Evolutionary conservation across 2,113 vertebrate genomes (phyloP), one percentile per base, ranked within the genome.

Genomic region (Stigmatopora nigra): DNA sequence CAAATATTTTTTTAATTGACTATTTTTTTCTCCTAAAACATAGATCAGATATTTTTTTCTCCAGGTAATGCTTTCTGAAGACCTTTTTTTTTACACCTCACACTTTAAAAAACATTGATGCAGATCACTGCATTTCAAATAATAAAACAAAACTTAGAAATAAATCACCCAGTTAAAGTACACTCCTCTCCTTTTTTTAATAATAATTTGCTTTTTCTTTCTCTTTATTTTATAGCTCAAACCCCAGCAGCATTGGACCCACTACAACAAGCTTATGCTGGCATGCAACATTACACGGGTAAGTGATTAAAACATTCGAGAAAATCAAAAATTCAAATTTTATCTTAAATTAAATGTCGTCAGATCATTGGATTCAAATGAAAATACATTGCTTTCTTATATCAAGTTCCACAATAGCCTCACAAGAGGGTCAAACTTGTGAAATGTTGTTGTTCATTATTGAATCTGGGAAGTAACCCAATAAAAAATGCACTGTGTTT

Each of bases 251-350:
- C 91, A 0, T 81, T 92, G 82, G 93, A 94, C 73, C 92, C 93
- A 14, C 88, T 95, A 49, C 93, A 95, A 73, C 93, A 95, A 75
- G 92, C 93, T 0, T 95, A 95, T 0, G 91, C 93, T 0, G 93
- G 93, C 63, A 93, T 95, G 92, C 93, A 94, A 77, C 92, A 94
- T 81, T 95, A 94, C 68, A 88, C 93, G 87, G 93, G 87, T 88
- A 64, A 45, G 84, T 78, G 35, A 51, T 61, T n/a, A 15, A 3
- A 13, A 48, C 4, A 48, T 13, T 13, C 5, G 7, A 41, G 38
- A 7, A 41, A 41, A 41, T 41, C 5, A 41, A 41, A 3, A 47
- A 16, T 47, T 47, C 3, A 15, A 47, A 47, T 14, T 14, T 47
- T 15, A 47, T 16, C 11, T 47, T 14, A 5, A 16, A 47, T 3